Evolutionary conservation across 2,113 vertebrate species (phyloP).

Genomic region (Vulpes ferrilata): DNA sequence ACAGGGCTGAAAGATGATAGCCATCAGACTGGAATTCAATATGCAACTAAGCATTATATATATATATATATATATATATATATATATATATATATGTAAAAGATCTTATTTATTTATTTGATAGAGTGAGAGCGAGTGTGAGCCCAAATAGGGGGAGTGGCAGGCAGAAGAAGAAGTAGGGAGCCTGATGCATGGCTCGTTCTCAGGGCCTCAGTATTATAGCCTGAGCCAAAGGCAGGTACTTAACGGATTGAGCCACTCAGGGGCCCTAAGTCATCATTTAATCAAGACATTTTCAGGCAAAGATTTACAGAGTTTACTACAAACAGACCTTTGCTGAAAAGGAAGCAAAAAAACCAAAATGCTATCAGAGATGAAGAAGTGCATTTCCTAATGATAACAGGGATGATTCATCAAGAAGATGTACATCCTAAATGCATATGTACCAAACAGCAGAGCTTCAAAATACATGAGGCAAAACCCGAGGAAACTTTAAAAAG

Average conservation of each 20-base stretch:
- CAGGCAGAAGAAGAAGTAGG: too few relatives aligned
- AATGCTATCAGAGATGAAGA: not conserved
- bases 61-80: too few relatives aligned
- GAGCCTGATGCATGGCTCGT: too few relatives aligned
- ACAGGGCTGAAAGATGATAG: not conserved
- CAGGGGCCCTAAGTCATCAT: not conserved
- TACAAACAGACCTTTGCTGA: slow-evolving; percentile 5
- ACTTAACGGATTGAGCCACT: too few relatives aligned
- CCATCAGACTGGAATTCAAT: slow-evolving; percentile 55
- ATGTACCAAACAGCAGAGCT: slow-evolving; percentile 4
- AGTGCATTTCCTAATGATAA: not conserved
- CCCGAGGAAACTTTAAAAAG: not conserved
- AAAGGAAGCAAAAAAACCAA: slow-evolving; percentile 26
- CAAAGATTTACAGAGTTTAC: slow-evolving; percentile 42
- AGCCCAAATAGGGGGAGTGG: too few relatives aligned
- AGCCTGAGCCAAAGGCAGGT: too few relatives aligned
- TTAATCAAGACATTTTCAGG: slow-evolving; percentile 60
- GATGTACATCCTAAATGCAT: slow-evolving; percentile 25
- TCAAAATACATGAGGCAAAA: slow-evolving; percentile 15
- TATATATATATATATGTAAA: too few relatives aligned
- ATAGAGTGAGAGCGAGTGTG: too few relatives aligned
- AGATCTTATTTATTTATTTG: too few relatives aligned
- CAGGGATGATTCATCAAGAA: slow-evolving; percentile 19
- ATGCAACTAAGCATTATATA: not conserved
- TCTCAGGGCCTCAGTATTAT: too few relatives aligned